Conservation (phyloP, 2,113 vertebrate species). For the Zapornia atra region DNA sequence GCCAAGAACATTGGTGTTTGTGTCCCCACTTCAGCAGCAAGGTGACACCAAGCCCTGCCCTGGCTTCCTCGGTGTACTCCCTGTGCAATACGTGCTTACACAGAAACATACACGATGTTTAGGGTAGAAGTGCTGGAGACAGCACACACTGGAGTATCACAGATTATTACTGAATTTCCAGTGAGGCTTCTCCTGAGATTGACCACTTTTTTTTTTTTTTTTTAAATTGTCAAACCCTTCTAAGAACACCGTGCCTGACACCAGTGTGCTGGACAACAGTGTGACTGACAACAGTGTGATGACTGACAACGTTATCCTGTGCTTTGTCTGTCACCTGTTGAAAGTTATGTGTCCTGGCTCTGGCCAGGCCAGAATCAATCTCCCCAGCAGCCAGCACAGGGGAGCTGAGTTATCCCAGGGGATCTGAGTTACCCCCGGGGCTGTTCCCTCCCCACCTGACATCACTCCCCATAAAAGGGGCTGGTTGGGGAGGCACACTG, state of each 20-base stretch:
- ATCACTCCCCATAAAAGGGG: no score
- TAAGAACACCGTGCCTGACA: background rate
- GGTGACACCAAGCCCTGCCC: background rate
- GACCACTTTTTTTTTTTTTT: background rate
- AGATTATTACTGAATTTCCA: background rate
- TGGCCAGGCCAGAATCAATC: no score
- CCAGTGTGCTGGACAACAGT: background rate
- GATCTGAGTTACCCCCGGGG: no score
- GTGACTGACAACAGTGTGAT: background rate
- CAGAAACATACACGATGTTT: background rate
- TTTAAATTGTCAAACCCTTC: background rate
- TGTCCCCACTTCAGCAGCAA: background rate
- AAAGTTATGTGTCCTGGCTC: background rate
- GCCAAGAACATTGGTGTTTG: background rate
- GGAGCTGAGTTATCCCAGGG: no score
- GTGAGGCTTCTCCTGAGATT: background rate
- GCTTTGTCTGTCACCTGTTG: background rate
- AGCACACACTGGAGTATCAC: background rate
- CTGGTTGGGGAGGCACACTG: no score
- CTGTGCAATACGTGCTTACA: background rate
- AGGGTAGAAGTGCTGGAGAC: background rate
- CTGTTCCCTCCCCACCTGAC: no score
- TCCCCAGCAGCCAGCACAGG: no score
- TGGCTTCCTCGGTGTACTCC: background rate
- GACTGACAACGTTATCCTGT: background rate